These are phyloP conservation scores for Diorhabda elongata DNA, from an alignment of 1,140 invertebrate genomes.

Conservation along the genomic window DNA sequence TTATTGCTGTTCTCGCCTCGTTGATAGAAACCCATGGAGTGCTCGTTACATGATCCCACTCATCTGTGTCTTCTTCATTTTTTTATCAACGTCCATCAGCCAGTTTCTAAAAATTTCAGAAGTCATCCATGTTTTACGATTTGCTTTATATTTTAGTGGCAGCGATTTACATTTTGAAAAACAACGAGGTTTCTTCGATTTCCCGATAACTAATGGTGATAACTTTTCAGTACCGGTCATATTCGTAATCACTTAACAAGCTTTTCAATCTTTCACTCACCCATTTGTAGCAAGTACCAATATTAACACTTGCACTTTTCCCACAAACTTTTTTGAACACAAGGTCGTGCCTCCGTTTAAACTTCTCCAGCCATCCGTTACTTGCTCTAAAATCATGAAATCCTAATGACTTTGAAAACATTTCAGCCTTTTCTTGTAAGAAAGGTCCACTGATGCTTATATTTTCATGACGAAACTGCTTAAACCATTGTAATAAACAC, in stretches of 20 bases:
- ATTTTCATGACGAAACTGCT: not conserved
- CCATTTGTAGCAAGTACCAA: not conserved
- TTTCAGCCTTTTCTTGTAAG: conserved; percentile 27
- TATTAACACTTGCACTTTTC: not conserved
- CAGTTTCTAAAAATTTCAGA: conserved; percentile 24
- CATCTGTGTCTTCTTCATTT: too few species aligned
- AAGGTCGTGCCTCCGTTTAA: conserved; percentile 29
- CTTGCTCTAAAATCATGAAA: conserved; percentile 17
- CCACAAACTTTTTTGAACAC: conserved; percentile 22
- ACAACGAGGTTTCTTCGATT: conserved; percentile 48
- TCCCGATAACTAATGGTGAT: conserved; percentile 49
- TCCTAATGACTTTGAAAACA: conserved; percentile 9
- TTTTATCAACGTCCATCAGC: too few species aligned
- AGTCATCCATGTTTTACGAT: conserved; percentile 49
- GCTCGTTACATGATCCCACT: too few species aligned
- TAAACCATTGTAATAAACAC: too few species aligned
- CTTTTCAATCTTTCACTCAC: conserved; percentile 20
- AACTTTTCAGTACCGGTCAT: conserved; percentile 48
- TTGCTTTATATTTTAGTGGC: conserved; percentile 39
- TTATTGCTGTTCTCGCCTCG: too few species aligned
- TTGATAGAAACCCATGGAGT: too few species aligned
- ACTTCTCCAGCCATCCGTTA: conserved; percentile 26
- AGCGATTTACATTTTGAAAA: conserved; percentile 44
- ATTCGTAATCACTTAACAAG: conserved; percentile 39
- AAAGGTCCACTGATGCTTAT: conserved; percentile 24